Evolutionary conservation across 1,140 invertebrate species (phyloP), one percentile per base, ranked within the genome.

Genomic region (Drosophila murphyi): DNA sequence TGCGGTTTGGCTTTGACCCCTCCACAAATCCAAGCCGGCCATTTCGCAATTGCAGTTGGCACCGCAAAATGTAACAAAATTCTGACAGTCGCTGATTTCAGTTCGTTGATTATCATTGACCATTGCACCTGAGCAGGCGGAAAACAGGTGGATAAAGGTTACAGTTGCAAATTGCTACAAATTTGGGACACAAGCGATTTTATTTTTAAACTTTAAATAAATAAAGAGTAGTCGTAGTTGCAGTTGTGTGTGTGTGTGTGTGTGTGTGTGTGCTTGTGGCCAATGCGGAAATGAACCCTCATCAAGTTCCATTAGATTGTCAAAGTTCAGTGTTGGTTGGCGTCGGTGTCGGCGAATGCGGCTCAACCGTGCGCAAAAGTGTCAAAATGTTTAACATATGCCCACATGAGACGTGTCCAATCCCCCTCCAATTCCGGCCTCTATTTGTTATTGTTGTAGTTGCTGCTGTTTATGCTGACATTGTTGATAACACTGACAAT

Each of bases 301-400:
- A 82, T 87, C 82, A 87, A 80, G 72, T 67, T 65, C 62, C 72
- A 73, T 79, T 77, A 69, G 80, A 82, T 71, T 88, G 82, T 74
- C 76, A 88, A 61, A 88, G 83, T 80, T 86, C 61, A 52, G 62
- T 67, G 20, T 20, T 20, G 20, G 64, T 61, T 59, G 62, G 72
- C 43, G 69, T 41, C 48, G 67, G 61, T 56, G 47, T 67, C 52
- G 31, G 64, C 35, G 52, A 52, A 20, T 20, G 20, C 60, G 71
- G 72, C 70, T 76, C 60, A 82, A 67, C 80, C 70, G 69, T 79
- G 82, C 72, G 76, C 76, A 87, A 86, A 86, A 87, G 82, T 87
- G 79, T 87, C 82, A 87, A 87, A 88, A 87, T 87, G 72, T 77
- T 82, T 70, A 88, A 87, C 83, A 88, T 88, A 87, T 82, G 80